Conservation (phyloP, 2,797 vertebrate genomes). For the Spondyliosoma cantharus region DNA sequence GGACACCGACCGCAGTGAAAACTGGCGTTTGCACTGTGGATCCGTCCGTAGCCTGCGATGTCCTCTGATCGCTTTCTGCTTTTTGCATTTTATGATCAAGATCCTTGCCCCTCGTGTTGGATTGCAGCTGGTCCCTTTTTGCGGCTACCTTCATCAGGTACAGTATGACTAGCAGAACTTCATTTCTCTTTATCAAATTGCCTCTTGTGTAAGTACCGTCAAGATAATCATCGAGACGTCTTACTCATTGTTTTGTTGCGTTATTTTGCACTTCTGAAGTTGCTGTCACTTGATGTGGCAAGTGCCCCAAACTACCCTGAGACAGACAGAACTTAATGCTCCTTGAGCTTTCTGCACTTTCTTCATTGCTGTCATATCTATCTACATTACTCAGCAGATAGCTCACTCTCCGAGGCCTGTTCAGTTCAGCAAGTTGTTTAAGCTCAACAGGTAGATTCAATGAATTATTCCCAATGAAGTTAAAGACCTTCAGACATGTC, state of each 20-base stretch:
- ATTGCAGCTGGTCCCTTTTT: conserved; percentile 80
- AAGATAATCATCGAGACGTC: background rate
- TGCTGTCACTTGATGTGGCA: conserved; percentile 61
- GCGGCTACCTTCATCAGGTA: conserved; percentile 84
- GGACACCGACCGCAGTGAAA: conserved; percentile 68
- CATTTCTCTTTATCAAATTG: conserved; percentile 39
- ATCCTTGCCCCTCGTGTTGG: conserved; percentile 80
- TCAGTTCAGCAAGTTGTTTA: conserved; percentile 48
- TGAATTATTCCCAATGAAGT: conserved; percentile 37
- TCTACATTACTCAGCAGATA: conserved; percentile 35
- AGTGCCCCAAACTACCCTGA: conserved; percentile 55
- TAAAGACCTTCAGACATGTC: conserved; percentile 66
- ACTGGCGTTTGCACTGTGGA: conserved; percentile 58
- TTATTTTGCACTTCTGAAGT: conserved; percentile 65
- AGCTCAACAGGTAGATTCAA: conserved; percentile 76
- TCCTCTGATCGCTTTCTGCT: conserved; percentile 65
- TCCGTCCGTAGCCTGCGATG: conserved; percentile 52
- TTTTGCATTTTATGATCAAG: conserved; percentile 70
- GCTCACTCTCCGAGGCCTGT: conserved; percentile 25
- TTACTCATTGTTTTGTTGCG: conserved; percentile 21
- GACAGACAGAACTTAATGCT: conserved; percentile 53
- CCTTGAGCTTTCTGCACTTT: conserved; percentile 55
- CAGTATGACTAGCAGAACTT: conserved; percentile 80
- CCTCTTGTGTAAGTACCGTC: conserved; percentile 14
- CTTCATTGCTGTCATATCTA: conserved; percentile 48